Conservation (phyloP, 2,888 invertebrate species). For the Pheosia tremula region DNA sequence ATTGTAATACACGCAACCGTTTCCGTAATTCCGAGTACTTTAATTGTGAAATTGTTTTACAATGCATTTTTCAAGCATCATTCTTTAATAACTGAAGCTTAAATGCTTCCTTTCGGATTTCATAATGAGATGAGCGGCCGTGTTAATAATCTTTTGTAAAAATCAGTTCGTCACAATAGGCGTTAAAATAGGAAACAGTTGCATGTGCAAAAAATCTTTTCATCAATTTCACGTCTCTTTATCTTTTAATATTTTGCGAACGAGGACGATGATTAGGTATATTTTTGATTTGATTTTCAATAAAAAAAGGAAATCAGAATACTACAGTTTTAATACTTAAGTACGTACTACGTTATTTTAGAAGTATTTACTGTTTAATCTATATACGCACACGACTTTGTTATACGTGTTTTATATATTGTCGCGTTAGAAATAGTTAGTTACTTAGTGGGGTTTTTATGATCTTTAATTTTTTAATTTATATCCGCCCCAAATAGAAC, state of each 20-base stretch:
- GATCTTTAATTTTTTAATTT: too few species aligned
- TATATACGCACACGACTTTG: too few species aligned
- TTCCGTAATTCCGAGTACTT: slow-evolving; percentile 6
- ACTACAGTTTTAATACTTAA: too few species aligned
- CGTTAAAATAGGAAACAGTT: slow-evolving; percentile 54
- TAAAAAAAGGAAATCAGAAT: neutral
- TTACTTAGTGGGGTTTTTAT: too few species aligned
- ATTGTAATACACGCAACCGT: slow-evolving; percentile 6
- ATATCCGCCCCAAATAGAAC: too few species aligned
- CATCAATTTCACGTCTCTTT: slow-evolving; percentile 55
- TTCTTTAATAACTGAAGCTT: neutral
- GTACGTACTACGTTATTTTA: too few species aligned
- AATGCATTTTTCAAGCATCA: slow-evolving; percentile 3
- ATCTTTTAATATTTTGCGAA: slow-evolving; percentile 38
- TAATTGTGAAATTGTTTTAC: neutral
- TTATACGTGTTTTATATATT: too few species aligned
- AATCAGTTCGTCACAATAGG: slow-evolving; percentile 63
- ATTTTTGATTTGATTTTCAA: slow-evolving; percentile 3
- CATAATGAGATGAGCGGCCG: slow-evolving; percentile 41
- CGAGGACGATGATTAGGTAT: slow-evolving; percentile 2
- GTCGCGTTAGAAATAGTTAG: too few species aligned
- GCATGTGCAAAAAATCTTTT: slow-evolving; percentile 37
- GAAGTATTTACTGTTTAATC: too few species aligned
- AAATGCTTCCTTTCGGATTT: slow-evolving; percentile 17
- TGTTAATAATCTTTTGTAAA: slow-evolving; percentile 56